Percentiles rank a stretch among this genome's conserved stretches.
These are phyloP conservation scores for Halesus radiatus DNA, from an alignment of 1,140 invertebrate species.

Conservation along the genomic window DNA sequence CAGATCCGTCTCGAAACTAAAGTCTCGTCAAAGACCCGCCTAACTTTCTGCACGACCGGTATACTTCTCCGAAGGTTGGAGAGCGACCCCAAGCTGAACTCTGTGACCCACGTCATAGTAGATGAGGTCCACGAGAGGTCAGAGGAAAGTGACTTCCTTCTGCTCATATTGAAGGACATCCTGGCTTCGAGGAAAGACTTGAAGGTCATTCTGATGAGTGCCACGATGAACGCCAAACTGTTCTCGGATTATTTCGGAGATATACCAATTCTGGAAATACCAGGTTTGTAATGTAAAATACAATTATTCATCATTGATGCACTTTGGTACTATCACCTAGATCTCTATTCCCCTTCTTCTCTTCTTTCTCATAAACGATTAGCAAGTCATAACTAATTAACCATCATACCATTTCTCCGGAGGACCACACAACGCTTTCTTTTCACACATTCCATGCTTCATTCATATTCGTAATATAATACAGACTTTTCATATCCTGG, in stretches of 20 bases:
- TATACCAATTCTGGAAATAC: constrained; percentile 80
- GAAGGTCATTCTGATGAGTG: constrained; percentile 90
- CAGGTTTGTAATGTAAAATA: constrained; percentile 67
- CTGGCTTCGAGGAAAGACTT: constrained; percentile 78
- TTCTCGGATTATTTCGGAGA: constrained; percentile 85
- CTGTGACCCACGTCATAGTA: constrained; percentile 84
- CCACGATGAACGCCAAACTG: constrained; percentile 84
- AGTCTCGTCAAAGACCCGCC: constrained; percentile 81
- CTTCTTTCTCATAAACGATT: no score
- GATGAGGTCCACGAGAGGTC: constrained; percentile 95
- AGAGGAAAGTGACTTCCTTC: constrained; percentile 88
- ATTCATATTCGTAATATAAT: no score
- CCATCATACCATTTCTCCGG: no score
- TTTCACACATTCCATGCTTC: no score
- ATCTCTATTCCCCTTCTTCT: no score
- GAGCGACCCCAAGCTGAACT: constrained; percentile 78
- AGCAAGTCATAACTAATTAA: no score
- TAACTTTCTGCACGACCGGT: constrained; percentile 93
- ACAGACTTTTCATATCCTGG: no score
- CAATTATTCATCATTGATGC: no score
- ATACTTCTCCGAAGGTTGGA: constrained; percentile 87
- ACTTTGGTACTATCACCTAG: no score
- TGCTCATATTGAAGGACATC: constrained; percentile 84
- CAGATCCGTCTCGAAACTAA: constrained; percentile 79
- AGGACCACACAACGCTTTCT: no score